These are phyloP conservation scores for Stictonetta naevosa DNA, from an alignment of 2,113 vertebrate genomes.

Conservation along the genomic window DNA sequence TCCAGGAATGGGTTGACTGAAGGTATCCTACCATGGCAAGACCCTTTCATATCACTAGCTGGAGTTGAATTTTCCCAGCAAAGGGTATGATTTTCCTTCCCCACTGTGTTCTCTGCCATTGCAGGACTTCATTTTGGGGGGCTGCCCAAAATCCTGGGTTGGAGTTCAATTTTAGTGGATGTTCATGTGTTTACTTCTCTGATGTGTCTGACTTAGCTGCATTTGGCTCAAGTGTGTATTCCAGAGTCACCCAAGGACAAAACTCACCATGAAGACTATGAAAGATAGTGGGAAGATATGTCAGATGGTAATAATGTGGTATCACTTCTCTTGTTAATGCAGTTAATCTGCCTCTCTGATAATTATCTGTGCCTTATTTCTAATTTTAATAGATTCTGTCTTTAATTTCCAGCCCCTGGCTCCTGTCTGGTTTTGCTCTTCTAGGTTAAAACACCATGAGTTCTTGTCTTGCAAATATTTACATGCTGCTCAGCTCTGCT, in stretches of 20 bases:
- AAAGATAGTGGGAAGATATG: neutral
- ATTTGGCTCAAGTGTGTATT: neutral
- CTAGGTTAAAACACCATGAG: neutral
- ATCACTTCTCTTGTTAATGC: neutral
- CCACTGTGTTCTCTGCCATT: neutral
- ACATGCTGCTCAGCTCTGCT: neutral
- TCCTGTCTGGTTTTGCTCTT: neutral
- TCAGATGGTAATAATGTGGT: neutral
- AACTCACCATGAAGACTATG: neutral
- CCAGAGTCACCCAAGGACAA: neutral
- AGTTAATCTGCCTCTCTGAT: neutral
- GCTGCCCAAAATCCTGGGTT: neutral
- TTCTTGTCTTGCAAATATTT: neutral
- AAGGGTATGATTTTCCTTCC: neutral
- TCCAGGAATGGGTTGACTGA: neutral
- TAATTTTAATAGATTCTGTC: neutral
- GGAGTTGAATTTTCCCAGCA: neutral
- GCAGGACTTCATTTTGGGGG: neutral
- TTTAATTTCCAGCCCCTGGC: neutral
- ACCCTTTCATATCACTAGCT: neutral
- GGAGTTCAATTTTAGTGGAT: neutral
- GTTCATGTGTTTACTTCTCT: neutral
- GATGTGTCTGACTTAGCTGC: neutral
- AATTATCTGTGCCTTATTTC: slow-evolving; percentile 54
- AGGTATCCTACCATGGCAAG: neutral